Conservation (phyloP, 1,140 invertebrate genomes). For the Caenorhabditis briggsae region DNA sequence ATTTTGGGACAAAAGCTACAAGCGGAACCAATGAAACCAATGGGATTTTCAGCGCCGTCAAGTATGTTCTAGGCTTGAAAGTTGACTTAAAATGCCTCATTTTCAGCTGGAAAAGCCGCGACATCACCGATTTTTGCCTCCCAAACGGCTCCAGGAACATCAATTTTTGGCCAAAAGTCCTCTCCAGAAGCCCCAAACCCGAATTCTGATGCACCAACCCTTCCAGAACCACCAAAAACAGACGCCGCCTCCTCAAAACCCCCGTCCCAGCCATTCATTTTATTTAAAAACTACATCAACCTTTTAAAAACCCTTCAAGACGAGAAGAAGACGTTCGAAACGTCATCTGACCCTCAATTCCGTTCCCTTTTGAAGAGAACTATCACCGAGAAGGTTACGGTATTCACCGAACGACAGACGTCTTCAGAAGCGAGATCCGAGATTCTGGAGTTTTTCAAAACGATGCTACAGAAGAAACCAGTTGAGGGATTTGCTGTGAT, state of each 20-base stretch:
- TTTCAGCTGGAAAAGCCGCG: background rate
- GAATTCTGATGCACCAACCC: no score
- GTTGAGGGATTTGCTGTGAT: background rate
- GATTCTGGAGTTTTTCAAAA: slow-evolving; percentile 31
- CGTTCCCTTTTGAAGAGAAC: background rate
- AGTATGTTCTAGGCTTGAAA: no score
- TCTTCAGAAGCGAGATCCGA: background rate
- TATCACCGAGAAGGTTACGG: slow-evolving; percentile 23
- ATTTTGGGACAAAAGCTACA: no score
- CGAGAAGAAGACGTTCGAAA: background rate
- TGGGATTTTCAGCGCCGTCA: no score
- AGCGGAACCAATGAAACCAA: no score
- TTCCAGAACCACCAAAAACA: no score
- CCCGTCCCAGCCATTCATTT: background rate
- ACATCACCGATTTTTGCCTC: background rate
- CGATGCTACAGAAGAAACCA: background rate
- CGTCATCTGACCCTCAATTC: background rate
- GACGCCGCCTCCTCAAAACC: background rate
- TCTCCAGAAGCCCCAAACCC: background rate
- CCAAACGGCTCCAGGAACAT: background rate
- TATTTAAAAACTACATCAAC: slow-evolving; percentile 27
- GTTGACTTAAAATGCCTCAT: no score
- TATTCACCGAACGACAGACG: slow-evolving; percentile 11
- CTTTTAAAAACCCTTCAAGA: background rate
- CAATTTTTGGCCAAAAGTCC: background rate